Evolutionary conservation across 2,888 invertebrate genomes (phyloP).

Genomic region (Azorinus chamasolen): DNA sequence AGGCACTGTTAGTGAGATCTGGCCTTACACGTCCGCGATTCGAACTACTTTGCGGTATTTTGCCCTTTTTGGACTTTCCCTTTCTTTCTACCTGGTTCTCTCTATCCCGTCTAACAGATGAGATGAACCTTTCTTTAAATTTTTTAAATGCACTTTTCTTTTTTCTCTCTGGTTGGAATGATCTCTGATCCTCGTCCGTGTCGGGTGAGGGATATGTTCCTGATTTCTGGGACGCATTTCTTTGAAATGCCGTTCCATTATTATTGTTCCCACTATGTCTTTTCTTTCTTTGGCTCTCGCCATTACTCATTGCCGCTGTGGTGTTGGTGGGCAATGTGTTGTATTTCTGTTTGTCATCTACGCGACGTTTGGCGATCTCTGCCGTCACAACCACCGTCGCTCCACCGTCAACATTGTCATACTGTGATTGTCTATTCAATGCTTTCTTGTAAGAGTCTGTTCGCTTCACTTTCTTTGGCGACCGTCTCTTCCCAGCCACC

Average conservation of each 20-base stretch:
- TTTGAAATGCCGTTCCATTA: conserved; percentile 15
- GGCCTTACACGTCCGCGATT: conserved; percentile 14
- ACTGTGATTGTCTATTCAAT: conserved; percentile 34
- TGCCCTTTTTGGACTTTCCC: neutral
- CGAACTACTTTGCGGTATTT: neutral
- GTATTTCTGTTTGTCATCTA: conserved; percentile 49
- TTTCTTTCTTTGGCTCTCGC: conserved; percentile 10
- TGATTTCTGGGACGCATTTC: conserved; percentile 54
- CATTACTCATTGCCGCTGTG: neutral
- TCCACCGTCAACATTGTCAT: conserved; percentile 31
- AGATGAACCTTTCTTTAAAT: conserved; percentile 53
- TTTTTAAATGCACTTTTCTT: conserved; percentile 60
- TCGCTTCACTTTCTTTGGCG: conserved; percentile 51
- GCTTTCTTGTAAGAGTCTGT: conserved; percentile 55
- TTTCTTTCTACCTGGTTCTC: conserved; percentile 3
- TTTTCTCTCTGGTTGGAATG: conserved; percentile 43
- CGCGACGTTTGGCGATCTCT: conserved; percentile 1
- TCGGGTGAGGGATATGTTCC: conserved; percentile 62
- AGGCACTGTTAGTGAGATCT: neutral
- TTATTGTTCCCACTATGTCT: neutral
- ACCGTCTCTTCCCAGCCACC: conserved; percentile 48
- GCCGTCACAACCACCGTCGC: neutral
- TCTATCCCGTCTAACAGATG: conserved; percentile 46
- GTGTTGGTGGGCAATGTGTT: conserved; percentile 53
- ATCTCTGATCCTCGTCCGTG: conserved; percentile 57